Conservation (phyloP, 2,113 vertebrate genomes). For the Pipra filicauda region DNA sequence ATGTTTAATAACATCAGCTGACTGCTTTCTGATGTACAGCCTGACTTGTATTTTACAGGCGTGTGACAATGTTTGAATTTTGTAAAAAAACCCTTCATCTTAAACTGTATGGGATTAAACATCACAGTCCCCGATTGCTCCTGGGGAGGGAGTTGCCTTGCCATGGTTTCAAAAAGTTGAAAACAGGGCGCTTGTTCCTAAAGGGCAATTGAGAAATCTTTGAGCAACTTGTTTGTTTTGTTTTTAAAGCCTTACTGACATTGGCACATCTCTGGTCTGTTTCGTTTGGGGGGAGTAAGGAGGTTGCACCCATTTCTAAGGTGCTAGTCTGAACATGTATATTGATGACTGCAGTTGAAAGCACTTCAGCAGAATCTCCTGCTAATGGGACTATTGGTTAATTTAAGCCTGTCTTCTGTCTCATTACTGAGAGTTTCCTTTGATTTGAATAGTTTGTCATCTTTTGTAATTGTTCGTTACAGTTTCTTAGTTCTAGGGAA, state of each 20-base stretch:
- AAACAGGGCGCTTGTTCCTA: not conserved
- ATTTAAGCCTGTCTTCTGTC: not conserved
- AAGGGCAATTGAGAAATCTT: slow-evolving; percentile 24
- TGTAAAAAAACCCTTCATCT: not conserved
- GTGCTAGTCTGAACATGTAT: not conserved
- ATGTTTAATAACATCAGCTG: not conserved
- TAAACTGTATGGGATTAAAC: not conserved
- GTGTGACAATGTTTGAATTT: not conserved
- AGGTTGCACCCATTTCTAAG: not conserved
- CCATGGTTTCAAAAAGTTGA: not conserved
- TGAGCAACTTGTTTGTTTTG: slow-evolving; percentile 9
- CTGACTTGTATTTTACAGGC: not conserved
- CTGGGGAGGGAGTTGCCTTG: not conserved
- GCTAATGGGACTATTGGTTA: not conserved
- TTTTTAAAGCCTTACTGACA: not conserved
- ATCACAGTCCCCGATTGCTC: not conserved
- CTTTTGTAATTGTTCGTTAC: not conserved
- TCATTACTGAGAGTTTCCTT: not conserved
- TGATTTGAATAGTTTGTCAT: not conserved
- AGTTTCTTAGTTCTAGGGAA: not conserved
- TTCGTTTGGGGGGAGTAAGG: not conserved
- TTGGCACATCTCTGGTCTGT: not conserved
- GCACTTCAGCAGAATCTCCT: not conserved
- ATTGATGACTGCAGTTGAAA: not conserved
- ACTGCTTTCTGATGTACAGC: not conserved